Evolutionary conservation across 2,797 vertebrate species (phyloP).

Genomic region (Knipowitschia caucasica): DNA sequence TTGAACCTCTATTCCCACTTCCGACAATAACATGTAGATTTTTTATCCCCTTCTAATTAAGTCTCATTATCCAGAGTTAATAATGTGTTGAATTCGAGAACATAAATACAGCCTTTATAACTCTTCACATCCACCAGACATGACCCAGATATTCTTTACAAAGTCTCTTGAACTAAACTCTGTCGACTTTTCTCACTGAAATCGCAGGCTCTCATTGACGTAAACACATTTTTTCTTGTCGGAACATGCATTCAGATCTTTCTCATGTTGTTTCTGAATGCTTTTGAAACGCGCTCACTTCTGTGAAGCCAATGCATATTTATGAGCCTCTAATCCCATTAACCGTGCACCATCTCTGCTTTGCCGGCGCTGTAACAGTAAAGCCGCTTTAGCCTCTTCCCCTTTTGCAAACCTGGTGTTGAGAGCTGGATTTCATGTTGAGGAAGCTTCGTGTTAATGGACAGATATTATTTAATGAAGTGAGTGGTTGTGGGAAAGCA

Average conservation of each 20-base stretch:
- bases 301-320: constrained; percentile 37
- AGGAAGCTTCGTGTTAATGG: constrained; percentile 25
- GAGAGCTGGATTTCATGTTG: constrained; percentile 16
- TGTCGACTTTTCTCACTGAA: not conserved
- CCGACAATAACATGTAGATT: too few relatives aligned
- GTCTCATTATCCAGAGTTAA: too few relatives aligned
- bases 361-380: constrained; percentile 8
- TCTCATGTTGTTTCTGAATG: constrained; percentile 30
- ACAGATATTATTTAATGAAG: constrained; percentile 18
- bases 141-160: not conserved
- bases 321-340: constrained; percentile 47
- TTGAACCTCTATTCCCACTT: too few relatives aligned
- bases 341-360: constrained; percentile 10
- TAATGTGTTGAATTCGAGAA: not conserved
- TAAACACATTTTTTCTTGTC: not conserved
- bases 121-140: not conserved
- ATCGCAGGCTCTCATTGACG: not conserved
- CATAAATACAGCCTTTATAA: not conserved
- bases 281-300: constrained; percentile 27
- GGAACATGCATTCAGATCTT: constrained; percentile 18
- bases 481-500: constrained; percentile 1
- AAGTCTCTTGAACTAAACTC: not conserved
- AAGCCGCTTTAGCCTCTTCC: constrained; percentile 20
- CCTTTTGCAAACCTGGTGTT: constrained; percentile 22
- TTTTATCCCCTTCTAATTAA: too few relatives aligned